phyloP scores from a whole-genome alignment of 2,888 invertebrate genomes.

The Digitonthophagus gazella region DNA sequence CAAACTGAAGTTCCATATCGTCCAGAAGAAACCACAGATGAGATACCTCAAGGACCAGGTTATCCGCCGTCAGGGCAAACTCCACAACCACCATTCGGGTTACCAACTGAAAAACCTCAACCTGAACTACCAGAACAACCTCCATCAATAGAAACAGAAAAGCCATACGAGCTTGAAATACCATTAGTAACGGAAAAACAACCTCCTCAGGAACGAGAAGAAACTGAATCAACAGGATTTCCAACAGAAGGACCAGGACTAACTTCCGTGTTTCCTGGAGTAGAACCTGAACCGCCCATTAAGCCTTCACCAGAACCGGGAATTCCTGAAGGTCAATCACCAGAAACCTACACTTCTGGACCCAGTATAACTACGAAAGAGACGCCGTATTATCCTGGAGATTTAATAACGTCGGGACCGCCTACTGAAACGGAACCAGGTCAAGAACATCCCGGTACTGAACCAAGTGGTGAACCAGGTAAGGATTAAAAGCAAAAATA shows the following conservation, averaged over 20 bases:
- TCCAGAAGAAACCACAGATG: too few species aligned
- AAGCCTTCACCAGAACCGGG: conserved; percentile 11
- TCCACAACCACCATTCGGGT: conserved; percentile 27
- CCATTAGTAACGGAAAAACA: too few species aligned
- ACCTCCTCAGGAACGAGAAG: conserved; percentile 5
- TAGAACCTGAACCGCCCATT: conserved; percentile 20
- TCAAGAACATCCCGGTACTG: too few species aligned
- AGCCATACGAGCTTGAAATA: neutral
- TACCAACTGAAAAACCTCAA: conserved; percentile 23
- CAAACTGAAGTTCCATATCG: too few species aligned
- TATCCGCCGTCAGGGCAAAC: conserved; percentile 26
- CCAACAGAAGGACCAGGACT: conserved; percentile 19
- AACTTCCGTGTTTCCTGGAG: conserved; percentile 20
- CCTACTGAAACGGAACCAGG: neutral
- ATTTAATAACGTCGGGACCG: conserved; percentile 4
- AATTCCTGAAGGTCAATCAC: neutral
- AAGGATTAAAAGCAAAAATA: neutral
- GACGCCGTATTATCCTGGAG: neutral
- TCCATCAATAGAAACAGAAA: conserved; percentile 21
- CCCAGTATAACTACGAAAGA: neutral
- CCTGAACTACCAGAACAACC: conserved; percentile 22
- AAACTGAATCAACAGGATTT: conserved; percentile 18
- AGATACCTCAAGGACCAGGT: neutral
- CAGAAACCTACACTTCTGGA: conserved; percentile 7
- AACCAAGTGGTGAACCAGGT: conserved; percentile 3